These are phyloP conservation scores for Meteorus sp. DNA, from an alignment of 1,140 invertebrate species.

Conservation along the genomic window DNA sequence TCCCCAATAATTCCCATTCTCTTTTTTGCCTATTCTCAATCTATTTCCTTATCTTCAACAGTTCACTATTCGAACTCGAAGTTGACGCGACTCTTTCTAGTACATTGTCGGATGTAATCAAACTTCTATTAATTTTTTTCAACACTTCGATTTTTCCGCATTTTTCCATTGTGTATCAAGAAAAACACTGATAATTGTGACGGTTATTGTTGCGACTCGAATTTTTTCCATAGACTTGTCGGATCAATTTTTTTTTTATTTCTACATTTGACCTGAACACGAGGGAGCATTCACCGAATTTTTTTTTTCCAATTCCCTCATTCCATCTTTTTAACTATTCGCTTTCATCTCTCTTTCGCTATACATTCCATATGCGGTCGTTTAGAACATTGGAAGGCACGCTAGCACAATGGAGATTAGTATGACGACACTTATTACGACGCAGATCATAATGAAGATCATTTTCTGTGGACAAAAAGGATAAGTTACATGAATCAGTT, in stretches of 20 bases:
- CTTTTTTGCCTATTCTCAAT: too few species aligned
- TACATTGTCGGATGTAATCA: too few species aligned
- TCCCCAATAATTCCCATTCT: too few species aligned
- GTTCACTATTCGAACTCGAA: not conserved
- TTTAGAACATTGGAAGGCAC: conserved; percentile 51
- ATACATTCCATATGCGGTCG: conserved; percentile 29
- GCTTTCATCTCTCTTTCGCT: conserved; percentile 17
- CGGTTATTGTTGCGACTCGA: not conserved
- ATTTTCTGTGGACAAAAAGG: conserved; percentile 82
- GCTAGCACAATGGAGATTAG: conserved; percentile 54
- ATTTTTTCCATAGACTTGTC: not conserved
- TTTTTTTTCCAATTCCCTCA: conserved; percentile 11
- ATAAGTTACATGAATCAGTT: conserved; percentile 31
- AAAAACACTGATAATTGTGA: conserved; percentile 4
- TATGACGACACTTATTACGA: conserved; percentile 61
- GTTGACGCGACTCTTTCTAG: conserved; percentile 2
- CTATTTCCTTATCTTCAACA: too few species aligned
- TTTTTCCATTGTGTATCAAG: not conserved
- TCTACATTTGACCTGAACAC: not conserved
- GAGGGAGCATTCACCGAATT: not conserved
- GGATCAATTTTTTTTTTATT: not conserved
- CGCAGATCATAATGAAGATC: conserved; percentile 81
- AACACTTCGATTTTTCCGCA: conserved; percentile 1
- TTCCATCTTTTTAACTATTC: conserved; percentile 6
- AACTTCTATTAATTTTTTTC: too few species aligned